Evolutionary conservation across 2,888 invertebrate genomes (phyloP).

Genomic region (Sisyra terminalis): DNA sequence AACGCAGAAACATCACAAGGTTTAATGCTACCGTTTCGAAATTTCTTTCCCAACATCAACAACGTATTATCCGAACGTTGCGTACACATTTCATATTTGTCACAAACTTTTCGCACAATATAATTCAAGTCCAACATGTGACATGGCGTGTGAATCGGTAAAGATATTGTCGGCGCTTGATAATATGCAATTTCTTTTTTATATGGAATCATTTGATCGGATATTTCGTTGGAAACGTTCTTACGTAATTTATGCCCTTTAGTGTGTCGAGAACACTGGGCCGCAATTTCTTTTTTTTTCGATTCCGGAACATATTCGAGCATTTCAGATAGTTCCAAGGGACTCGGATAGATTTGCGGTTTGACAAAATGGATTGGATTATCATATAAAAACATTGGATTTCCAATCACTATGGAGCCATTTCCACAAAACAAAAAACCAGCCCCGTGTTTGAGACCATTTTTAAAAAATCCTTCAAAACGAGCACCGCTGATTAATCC

Average conservation of each 20-base stretch:
- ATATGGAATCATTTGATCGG: background rate
- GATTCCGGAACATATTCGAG: conserved; percentile 9
- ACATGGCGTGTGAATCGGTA: conserved; percentile 19
- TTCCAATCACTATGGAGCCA: conserved; percentile 31
- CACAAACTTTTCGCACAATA: conserved; percentile 26
- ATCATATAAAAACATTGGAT: conserved; percentile 34
- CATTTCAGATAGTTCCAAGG: conserved; percentile 23
- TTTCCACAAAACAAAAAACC: conserved; percentile 38
- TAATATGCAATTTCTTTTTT: background rate
- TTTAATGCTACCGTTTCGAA: too few species aligned
- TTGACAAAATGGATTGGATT: conserved; percentile 23
- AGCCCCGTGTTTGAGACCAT: conserved; percentile 37
- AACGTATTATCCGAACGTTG: background rate
- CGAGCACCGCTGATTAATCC: conserved; percentile 35
- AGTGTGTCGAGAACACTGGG: too few species aligned
- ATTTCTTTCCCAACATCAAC: background rate
- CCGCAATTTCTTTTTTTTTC: conserved; percentile 17
- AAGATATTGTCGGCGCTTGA: conserved; percentile 11
- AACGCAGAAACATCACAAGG: background rate
- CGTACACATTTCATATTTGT: background rate
- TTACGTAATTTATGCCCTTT: background rate
- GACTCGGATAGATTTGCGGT: conserved; percentile 15
- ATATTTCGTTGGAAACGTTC: background rate
- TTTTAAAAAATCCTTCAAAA: conserved; percentile 35
- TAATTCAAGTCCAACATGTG: conserved; percentile 28